Evolutionary conservation across 2,888 invertebrate genomes (phyloP).

Genomic region (Smittia aterrima): DNA sequence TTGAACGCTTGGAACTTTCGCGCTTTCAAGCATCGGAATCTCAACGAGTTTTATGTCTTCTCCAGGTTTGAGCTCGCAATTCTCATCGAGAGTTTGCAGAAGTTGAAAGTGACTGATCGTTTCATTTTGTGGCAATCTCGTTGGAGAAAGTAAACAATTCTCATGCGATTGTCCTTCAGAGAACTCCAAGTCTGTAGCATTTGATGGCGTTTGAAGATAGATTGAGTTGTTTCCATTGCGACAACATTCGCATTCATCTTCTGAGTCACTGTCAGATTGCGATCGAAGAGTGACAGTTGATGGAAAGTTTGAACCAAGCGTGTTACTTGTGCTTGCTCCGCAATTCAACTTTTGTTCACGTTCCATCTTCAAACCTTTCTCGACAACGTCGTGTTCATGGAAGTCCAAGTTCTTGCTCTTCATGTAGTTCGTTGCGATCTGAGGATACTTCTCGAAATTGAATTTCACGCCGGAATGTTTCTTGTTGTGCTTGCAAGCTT

Average conservation of each 20-base stretch:
- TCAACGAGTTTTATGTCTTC: slow-evolving; percentile 32
- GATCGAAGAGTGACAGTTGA: slow-evolving; percentile 27
- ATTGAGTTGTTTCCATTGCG: slow-evolving; percentile 60
- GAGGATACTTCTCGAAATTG: slow-evolving; percentile 71
- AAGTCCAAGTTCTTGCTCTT: slow-evolving; percentile 70
- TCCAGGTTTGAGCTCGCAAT: slow-evolving; percentile 2
- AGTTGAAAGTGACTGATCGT: neutral
- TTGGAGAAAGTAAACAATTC: slow-evolving; percentile 46
- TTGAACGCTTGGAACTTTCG: slow-evolving; percentile 8
- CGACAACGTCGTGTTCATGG: slow-evolving; percentile 60
- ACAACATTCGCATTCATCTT: slow-evolving; percentile 56
- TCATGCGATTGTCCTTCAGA: slow-evolving; percentile 51
- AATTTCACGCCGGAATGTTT: slow-evolving; percentile 71
- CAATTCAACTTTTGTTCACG: slow-evolving; percentile 54
- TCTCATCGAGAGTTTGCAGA: slow-evolving; percentile 32
- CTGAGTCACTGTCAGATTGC: slow-evolving; percentile 46
- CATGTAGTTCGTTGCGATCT: slow-evolving; percentile 73
- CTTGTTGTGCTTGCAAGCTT: slow-evolving; percentile 58
- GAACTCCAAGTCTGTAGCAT: slow-evolving; percentile 70
- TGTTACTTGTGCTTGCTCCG: slow-evolving; percentile 56
- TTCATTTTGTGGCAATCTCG: neutral
- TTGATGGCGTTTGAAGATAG: slow-evolving; percentile 71
- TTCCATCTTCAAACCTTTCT: slow-evolving; percentile 58
- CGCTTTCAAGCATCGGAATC: slow-evolving; percentile 38
- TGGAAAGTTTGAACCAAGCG: slow-evolving; percentile 43